Percentiles rank a stretch among this genome's conserved stretches.
These are phyloP conservation scores for Drosophila subobscura DNA, from an alignment of 1,140 invertebrate genomes.

Conservation along the genomic window DNA sequence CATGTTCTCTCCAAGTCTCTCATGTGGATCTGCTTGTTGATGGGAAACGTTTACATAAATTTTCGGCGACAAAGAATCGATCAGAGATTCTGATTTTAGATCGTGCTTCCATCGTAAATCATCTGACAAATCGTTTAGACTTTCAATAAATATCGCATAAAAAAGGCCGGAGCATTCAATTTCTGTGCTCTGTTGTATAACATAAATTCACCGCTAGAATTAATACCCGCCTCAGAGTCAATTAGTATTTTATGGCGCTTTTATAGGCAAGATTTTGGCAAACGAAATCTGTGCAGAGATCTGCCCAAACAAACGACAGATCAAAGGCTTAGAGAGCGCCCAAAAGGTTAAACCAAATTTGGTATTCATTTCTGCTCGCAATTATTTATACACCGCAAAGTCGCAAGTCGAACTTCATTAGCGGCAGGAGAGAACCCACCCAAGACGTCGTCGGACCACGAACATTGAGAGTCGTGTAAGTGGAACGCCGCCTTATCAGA, in stretches of 20 bases:
- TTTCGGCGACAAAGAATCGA: constrained; percentile 65
- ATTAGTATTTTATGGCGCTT: constrained; percentile 80
- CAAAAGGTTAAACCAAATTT: constrained; percentile 54
- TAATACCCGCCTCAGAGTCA: constrained; percentile 68
- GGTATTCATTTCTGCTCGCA: constrained; percentile 53
- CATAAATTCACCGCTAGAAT: constrained; percentile 78
- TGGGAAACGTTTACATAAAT: constrained; percentile 51
- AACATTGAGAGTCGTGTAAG: constrained; percentile 67
- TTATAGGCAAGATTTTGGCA: constrained; percentile 53
- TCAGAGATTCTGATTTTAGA: constrained; percentile 31
- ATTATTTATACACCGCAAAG: constrained; percentile 55
- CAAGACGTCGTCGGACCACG: constrained; percentile 47
- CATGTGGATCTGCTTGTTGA: constrained; percentile 15
- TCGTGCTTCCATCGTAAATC: constrained; percentile 32
- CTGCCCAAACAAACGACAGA: constrained; percentile 20
- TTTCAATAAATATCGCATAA: constrained; percentile 77
- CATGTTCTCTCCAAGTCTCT: too few relatives aligned
- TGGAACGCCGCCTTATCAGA: constrained; percentile 76
- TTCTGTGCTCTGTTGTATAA: constrained; percentile 66
- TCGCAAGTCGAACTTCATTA: constrained; percentile 66
- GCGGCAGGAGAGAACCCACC: constrained; percentile 61
- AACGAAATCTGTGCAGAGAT: constrained; percentile 13
- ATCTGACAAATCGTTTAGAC: constrained; percentile 32
- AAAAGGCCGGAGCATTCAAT: constrained; percentile 69
- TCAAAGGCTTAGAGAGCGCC: constrained; percentile 51